phyloP scores from a whole-genome alignment of 2,797 vertebrate genomes.

The Rousettus madagascariensis region DNA sequence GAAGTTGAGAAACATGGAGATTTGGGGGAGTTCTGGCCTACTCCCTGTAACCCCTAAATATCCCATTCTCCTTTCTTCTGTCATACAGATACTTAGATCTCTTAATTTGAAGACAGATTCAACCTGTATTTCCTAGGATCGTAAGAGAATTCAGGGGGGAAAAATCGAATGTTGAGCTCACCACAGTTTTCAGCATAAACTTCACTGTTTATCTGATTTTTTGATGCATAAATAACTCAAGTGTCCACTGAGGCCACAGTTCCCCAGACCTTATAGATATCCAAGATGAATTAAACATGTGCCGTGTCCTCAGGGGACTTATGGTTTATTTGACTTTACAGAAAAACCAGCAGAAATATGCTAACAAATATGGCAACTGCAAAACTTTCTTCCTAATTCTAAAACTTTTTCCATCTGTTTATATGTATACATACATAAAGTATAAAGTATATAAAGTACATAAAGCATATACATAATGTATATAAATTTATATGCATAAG shows the following conservation, averaged over 20 bases:
- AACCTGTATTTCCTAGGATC: not conserved
- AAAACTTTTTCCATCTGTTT: not conserved
- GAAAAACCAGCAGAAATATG: not conserved
- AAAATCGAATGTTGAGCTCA: not conserved
- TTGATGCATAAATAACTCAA: not conserved
- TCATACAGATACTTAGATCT: not conserved
- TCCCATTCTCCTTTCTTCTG: not conserved
- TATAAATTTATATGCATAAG: not conserved
- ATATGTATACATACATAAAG: not conserved
- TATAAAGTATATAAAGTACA: not conserved
- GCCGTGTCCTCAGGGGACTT: not conserved
- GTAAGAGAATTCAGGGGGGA: not conserved
- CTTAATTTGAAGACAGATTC: not conserved
- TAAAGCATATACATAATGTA: not conserved
- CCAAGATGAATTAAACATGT: not conserved
- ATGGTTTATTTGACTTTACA: not conserved
- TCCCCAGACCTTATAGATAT: not conserved
- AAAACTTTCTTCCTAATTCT: slow-evolving; percentile 5
- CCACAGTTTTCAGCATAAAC: not conserved
- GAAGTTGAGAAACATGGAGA: not conserved
- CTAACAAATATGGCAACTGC: not conserved
- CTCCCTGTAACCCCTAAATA: not conserved
- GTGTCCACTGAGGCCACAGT: not conserved
- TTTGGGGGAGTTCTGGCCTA: not conserved
- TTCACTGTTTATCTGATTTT: not conserved